These are phyloP conservation scores for Onthophagus sagittarius DNA, from an alignment of 2,888 invertebrate genomes.

Conservation along the genomic window DNA sequence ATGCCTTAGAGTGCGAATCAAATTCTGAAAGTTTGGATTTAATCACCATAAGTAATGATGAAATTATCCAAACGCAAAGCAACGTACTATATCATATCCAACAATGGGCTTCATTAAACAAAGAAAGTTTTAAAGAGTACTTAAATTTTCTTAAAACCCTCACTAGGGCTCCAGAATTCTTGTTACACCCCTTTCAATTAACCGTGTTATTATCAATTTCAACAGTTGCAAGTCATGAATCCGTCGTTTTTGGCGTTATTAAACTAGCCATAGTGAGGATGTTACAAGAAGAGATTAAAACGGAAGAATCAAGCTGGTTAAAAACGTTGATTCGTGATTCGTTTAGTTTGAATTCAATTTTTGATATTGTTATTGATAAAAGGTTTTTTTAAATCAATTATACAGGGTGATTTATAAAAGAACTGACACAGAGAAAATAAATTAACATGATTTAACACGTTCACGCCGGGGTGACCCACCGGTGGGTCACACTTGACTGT, in stretches of 20 bases:
- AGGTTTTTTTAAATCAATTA: constrained; percentile 41
- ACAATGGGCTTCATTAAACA: constrained; percentile 47
- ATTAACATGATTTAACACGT: too few species aligned
- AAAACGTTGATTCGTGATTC: constrained; percentile 45
- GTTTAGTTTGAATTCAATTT: constrained; percentile 43
- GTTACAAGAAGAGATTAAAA: constrained; percentile 42
- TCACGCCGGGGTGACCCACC: too few species aligned
- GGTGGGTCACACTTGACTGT: too few species aligned
- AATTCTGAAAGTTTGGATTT: too few species aligned
- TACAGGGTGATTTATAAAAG: not conserved
- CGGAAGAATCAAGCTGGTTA: constrained; percentile 53
- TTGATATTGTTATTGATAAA: constrained; percentile 49
- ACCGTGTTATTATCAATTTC: constrained; percentile 54
- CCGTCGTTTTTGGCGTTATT: constrained; percentile 47
- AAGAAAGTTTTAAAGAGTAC: constrained; percentile 50
- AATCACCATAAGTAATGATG: constrained; percentile 41
- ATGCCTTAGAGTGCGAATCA: constrained; percentile 31
- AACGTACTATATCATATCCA: constrained; percentile 59
- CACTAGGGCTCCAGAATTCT: constrained; percentile 54
- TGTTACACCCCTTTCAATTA: constrained; percentile 62
- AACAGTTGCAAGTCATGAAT: constrained; percentile 49
- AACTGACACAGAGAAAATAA: too few species aligned
- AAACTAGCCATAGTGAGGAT: constrained; percentile 38
- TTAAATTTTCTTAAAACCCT: constrained; percentile 51
- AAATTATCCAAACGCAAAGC: constrained; percentile 58